Conservation (phyloP, 2,797 vertebrate genomes). For the Megalops cyprinoides region DNA sequence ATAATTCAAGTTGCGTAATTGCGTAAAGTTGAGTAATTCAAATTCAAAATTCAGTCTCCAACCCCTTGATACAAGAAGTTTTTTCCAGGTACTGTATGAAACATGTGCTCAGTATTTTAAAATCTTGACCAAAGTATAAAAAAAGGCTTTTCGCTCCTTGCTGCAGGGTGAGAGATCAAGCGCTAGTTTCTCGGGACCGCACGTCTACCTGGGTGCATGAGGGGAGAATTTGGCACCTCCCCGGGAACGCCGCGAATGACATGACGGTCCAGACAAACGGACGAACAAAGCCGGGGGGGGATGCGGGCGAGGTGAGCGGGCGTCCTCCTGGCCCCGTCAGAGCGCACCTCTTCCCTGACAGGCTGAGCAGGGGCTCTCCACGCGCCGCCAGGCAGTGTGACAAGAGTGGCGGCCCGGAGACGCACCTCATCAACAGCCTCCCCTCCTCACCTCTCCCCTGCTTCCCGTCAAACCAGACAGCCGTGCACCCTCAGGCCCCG, state of each 20-base stretch:
- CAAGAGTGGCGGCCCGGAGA: constrained; percentile 16
- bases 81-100: no score
- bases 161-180: neutral
- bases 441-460: neutral
- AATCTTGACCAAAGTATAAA: no score
- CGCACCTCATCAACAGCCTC: neutral
- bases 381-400: constrained; percentile 33
- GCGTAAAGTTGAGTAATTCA: no score
- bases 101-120: constrained; percentile 12
- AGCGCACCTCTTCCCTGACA: neutral
- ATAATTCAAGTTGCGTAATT: no score
- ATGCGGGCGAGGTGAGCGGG: neutral
- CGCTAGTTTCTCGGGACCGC: neutral
- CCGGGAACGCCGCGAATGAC: neutral
- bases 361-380: constrained; percentile 14
- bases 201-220: neutral
- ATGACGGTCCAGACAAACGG: neutral
- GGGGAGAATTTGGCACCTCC: no score
- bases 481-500: neutral
- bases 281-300: neutral
- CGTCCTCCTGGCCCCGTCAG: neutral
- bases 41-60: neutral
- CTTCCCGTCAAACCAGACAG: neutral
- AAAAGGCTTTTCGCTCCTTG: neutral
- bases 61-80: no score